These are phyloP conservation scores for Pelmatolapia mariae DNA, from an alignment of 2,113 vertebrate species.

Conservation along the genomic window DNA sequence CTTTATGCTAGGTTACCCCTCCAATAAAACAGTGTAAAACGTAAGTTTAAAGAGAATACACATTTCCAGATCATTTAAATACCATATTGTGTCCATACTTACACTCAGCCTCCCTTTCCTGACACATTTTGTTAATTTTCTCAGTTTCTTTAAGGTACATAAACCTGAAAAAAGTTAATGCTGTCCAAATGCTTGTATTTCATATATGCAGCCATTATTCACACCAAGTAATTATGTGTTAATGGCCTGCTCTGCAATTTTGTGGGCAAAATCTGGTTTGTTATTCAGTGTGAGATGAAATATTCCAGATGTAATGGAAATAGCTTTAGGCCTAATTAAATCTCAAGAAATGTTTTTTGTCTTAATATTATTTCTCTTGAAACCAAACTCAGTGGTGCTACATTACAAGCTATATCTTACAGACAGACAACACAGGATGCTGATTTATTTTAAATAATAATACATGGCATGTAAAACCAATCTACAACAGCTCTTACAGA, in stretches of 20 bases:
- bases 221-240: conserved; percentile 65
- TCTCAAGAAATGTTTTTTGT: background rate
- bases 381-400: background rate
- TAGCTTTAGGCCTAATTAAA: conserved; percentile 15
- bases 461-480: background rate
- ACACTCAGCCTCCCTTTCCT: background rate
- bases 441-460: background rate
- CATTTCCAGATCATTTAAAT: background rate
- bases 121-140: conserved; percentile 18
- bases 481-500: background rate
- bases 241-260: conserved; percentile 47
- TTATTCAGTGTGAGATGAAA: conserved; percentile 57
- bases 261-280: conserved; percentile 47
- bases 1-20: background rate
- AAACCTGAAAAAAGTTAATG: conserved; percentile 20
- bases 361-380: background rate
- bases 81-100: background rate
- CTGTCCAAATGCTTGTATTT: conserved; percentile 43
- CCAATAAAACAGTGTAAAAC: background rate
- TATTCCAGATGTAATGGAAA: conserved; percentile 62
- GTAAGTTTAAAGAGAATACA: background rate
- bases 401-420: background rate
- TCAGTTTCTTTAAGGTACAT: conserved; percentile 40
- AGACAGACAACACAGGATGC: background rate
- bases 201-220: conserved; percentile 45